These are phyloP conservation scores for Malurus elegans DNA, from an alignment of 2,113 vertebrate species.

Conservation along the genomic window DNA sequence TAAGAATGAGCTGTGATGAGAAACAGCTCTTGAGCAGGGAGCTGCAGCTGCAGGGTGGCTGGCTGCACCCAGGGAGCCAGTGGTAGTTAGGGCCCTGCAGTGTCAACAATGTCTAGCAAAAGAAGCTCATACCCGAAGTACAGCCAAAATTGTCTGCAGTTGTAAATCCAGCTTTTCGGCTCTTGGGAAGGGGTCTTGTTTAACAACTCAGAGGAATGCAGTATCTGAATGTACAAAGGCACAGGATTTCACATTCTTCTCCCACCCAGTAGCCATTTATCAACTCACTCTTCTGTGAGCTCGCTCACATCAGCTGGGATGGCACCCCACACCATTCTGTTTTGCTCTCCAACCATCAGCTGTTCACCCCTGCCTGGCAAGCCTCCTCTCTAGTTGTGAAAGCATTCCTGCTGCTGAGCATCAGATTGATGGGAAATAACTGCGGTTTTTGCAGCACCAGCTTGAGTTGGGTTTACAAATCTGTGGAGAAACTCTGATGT, in stretches of 20 bases:
- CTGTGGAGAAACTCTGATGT: background rate
- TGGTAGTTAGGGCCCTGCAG: background rate
- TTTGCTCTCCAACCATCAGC: background rate
- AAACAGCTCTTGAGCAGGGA: background rate
- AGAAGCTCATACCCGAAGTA: background rate
- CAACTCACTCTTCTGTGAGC: background rate
- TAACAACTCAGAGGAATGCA: background rate
- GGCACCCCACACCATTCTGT: background rate
- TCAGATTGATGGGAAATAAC: background rate
- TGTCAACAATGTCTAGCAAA: background rate
- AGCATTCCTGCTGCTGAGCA: background rate
- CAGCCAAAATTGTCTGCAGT: background rate
- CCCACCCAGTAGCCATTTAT: background rate
- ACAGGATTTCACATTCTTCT: background rate
- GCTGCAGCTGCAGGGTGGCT: background rate
- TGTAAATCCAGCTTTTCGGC: background rate
- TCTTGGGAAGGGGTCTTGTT: background rate
- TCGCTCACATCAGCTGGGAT: rapidly evolving
- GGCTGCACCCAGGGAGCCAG: background rate
- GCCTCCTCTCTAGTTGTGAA: background rate
- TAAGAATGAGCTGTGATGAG: background rate
- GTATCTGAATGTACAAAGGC: background rate
- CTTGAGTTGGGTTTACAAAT: background rate
- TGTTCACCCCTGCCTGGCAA: background rate
- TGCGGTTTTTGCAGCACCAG: background rate